Percentiles rank a stretch among this genome's conserved stretches.
Evolutionary conservation across 2,113 vertebrate genomes (phyloP).

Genomic region (Xiphorhynchus elegans): DNA sequence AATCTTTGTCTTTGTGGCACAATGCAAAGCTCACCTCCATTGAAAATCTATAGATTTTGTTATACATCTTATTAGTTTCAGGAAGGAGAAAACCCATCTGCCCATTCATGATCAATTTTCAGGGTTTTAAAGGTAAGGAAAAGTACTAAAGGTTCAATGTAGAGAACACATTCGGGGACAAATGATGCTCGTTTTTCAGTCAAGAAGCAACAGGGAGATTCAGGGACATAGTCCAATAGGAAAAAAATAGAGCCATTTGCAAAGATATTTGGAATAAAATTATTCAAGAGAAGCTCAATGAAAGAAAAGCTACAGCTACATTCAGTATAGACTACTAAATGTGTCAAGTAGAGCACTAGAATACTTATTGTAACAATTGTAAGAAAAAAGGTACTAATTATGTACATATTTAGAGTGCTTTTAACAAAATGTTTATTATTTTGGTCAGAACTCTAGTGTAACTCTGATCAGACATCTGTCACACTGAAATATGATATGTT

Average conservation of each 20-base stretch:
- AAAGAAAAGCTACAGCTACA: background rate
- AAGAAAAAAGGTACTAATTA: background rate
- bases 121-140: background rate
- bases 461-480: background rate
- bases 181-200: background rate
- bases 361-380: background rate
- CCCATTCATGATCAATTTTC: background rate
- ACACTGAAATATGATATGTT: slow-evolving; percentile 9
- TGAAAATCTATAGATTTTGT: background rate
- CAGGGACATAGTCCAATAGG: background rate
- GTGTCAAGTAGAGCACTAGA: background rate
- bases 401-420: background rate
- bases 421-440: background rate
- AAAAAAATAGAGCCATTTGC: background rate
- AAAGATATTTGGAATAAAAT: background rate
- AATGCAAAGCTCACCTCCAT: background rate
- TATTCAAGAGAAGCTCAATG: background rate
- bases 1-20: background rate
- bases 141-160: background rate
- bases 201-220: background rate
- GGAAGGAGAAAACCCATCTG: background rate
- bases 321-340: background rate
- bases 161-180: background rate
- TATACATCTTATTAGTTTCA: background rate
- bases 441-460: background rate